Base-by-base conservation (phyloP, 2,888 invertebrate genomes). In the Magallana nippona region DNA sequence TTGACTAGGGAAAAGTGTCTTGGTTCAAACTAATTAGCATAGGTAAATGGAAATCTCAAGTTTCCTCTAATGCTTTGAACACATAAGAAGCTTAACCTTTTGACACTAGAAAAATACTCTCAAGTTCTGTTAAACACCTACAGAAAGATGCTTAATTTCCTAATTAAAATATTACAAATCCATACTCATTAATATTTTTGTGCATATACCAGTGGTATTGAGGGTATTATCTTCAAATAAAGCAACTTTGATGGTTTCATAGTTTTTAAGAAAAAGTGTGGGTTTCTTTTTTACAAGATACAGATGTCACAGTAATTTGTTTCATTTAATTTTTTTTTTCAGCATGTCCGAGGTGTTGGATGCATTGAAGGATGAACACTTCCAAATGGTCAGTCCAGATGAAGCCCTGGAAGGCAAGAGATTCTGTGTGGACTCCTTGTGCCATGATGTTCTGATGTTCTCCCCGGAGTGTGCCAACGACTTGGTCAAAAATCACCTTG, bases 391-490 rank as follows among this genome's bases (percentile, higher is more conserved):
- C 8, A 82, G 88, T 63, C 32, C 82, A 55, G 90, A 88, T 13
- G 86, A 86, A 8, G 85, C 85, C 22, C 84, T 91, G 44, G 86
- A 82, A 10, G 92, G 90, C 2, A 89, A 89, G 79, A 89, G 87
- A 44, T 93, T 92, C 86, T 85, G 86, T 83, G 62, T 89, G 32
- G 94, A 94, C 87, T 81, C 84, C 2, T 92, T 93, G 85, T 94
- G 94, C 85, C 80, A 86, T 11, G 94, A 94, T 84, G 86, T 93
- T 56, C 82, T 94, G 1, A 90, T 90, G 80, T 93, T 94, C 82
- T 89, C 93, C 15, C 86, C 89, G 10, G 91, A 92, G n/a, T 86
- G 88, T 82, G 81, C 90, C 71, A 87, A 89, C 13, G 85, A 85
- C 63, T 85, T 94, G 1, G 88, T 89, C 58, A 86, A 91, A 62